These are phyloP conservation scores for Rhabdornis inornatus DNA, from an alignment of 2,113 vertebrate species.

Conservation along the genomic window DNA sequence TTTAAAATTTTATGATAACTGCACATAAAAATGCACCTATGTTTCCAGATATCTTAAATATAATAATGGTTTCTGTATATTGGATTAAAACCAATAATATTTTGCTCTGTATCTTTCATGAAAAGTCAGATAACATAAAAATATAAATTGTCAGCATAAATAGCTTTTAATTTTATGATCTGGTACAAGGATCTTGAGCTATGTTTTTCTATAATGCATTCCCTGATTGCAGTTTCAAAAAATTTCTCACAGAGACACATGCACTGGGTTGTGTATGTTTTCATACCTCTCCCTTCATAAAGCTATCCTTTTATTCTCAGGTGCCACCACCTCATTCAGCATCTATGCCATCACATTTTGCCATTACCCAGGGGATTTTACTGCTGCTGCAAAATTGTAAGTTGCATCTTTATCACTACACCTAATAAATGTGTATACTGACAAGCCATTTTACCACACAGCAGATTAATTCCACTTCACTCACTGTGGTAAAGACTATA, in stretches of 20 bases:
- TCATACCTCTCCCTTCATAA: background rate
- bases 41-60: background rate
- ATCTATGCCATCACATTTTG: background rate
- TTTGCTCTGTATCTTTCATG: background rate
- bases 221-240: background rate
- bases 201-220: background rate
- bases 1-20: background rate
- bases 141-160: background rate
- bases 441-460: background rate
- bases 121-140: background rate
- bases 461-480: background rate
- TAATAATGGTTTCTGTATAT: background rate
- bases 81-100: background rate
- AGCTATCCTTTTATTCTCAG: background rate
- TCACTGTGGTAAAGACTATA: background rate
- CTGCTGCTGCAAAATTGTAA: background rate
- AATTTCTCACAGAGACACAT: background rate
- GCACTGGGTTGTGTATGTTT: background rate
- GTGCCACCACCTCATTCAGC: background rate
- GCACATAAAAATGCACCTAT: background rate
- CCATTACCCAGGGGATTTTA: constrained; percentile 8
- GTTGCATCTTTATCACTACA: background rate
- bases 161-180: background rate
- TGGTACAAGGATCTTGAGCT: background rate
- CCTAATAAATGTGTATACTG: background rate